phyloP scores from a whole-genome alignment of 2,797 vertebrate genomes.

The Allobates femoralis region DNA sequence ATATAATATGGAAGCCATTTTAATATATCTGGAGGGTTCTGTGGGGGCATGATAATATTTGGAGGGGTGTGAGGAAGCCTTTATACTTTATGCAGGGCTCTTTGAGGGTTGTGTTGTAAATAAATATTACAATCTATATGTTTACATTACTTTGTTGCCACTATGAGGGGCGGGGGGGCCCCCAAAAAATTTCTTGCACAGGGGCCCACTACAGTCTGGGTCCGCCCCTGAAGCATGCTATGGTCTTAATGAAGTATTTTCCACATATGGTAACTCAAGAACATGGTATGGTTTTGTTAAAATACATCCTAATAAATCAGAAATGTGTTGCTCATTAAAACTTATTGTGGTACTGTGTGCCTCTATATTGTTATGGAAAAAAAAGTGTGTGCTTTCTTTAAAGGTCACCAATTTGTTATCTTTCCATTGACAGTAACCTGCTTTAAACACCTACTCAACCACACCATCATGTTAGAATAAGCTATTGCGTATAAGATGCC shows the following conservation, averaged over 20 bases:
- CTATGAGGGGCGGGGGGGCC: too few relatives aligned
- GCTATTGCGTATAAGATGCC: neutral
- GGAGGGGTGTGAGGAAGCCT: too few relatives aligned
- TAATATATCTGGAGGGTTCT: too few relatives aligned
- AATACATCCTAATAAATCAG: neutral
- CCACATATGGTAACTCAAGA: neutral
- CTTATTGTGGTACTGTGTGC: neutral
- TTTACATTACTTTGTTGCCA: too few relatives aligned
- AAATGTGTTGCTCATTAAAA: neutral
- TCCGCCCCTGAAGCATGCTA: too few relatives aligned
- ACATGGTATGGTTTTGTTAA: neutral
- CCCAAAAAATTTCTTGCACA: too few relatives aligned
- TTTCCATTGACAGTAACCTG: constrained; percentile 40
- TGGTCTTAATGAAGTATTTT: neutral
- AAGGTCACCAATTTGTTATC: constrained; percentile 42
- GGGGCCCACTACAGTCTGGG: too few relatives aligned
- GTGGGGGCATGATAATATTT: too few relatives aligned
- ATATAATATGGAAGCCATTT: too few relatives aligned
- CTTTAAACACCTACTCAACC: constrained; percentile 45
- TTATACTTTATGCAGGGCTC: too few relatives aligned
- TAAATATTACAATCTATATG: too few relatives aligned
- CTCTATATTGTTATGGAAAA: constrained; percentile 12
- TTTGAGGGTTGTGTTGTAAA: too few relatives aligned
- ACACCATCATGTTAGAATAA: constrained; percentile 21
- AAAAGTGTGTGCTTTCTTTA: constrained; percentile 11